Conservation (phyloP, 2,888 invertebrate genomes). For the Troilus luridus region DNA sequence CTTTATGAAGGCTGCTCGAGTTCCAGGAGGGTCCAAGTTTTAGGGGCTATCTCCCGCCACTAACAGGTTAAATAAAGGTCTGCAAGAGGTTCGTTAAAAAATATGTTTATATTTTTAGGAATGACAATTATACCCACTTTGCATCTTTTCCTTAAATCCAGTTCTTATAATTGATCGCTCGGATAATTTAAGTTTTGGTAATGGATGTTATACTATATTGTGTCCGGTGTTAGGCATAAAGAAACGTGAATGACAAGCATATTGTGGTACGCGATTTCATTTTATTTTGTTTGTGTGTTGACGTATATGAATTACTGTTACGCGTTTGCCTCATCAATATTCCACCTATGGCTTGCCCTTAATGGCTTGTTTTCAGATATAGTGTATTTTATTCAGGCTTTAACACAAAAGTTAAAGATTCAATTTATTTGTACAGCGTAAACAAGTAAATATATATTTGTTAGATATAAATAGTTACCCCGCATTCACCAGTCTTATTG, state of each 20-base stretch:
- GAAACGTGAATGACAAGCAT: neutral
- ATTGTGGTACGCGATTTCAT: neutral
- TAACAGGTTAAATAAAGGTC: too few species aligned
- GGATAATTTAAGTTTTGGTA: too few species aligned
- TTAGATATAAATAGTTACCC: neutral
- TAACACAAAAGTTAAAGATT: neutral
- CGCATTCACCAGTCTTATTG: neutral
- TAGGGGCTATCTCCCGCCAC: too few species aligned
- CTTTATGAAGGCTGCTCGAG: too few species aligned
- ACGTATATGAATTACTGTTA: neutral
- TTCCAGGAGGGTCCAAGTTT: too few species aligned
- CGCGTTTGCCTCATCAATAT: neutral
- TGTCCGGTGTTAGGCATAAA: too few species aligned
- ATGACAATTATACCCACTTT: too few species aligned
- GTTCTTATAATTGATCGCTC: too few species aligned
- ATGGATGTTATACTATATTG: too few species aligned
- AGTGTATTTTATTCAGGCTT: neutral
- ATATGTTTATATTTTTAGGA: too few species aligned
- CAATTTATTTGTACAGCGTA: neutral
- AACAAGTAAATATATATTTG: neutral
- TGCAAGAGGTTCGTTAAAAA: too few species aligned
- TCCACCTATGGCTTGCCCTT: neutral
- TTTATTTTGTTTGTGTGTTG: neutral
- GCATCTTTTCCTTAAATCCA: too few species aligned
- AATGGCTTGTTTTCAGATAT: neutral